Conservation (phyloP, 2,113 vertebrate species). For the Calidris pygmaea region DNA sequence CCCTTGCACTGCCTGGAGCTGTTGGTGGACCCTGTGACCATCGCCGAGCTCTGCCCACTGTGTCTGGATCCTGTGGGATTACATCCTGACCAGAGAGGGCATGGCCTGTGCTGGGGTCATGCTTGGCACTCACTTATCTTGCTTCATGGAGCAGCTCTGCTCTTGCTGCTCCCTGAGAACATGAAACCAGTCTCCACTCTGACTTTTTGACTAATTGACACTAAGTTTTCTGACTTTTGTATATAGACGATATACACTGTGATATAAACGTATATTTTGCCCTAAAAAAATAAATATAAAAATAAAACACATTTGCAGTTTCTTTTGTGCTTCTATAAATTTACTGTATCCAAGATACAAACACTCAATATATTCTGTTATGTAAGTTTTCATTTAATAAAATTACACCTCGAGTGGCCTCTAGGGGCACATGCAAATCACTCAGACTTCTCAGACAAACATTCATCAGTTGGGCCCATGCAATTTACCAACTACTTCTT, state of each 20-base stretch:
- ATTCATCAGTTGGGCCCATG: background rate
- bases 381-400: background rate
- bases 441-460: background rate
- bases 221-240: background rate
- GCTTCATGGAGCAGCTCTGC: background rate
- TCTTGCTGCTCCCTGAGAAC: background rate
- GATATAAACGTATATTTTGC: background rate
- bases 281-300: background rate
- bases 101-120: background rate
- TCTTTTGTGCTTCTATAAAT: background rate
- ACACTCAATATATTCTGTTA: background rate
- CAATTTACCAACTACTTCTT: background rate
- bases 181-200: background rate
- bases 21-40: background rate
- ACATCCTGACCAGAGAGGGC: accelerated
- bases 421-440: background rate
- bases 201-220: background rate
- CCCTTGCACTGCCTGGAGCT: background rate
- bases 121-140: accelerated
- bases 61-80: background rate
- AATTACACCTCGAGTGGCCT: background rate
- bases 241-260: background rate
- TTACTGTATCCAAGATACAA: background rate
- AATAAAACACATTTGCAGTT: background rate
- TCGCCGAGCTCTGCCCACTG: background rate